Conservation (phyloP, 2,888 invertebrate species). For the Apamea monoglypha region DNA sequence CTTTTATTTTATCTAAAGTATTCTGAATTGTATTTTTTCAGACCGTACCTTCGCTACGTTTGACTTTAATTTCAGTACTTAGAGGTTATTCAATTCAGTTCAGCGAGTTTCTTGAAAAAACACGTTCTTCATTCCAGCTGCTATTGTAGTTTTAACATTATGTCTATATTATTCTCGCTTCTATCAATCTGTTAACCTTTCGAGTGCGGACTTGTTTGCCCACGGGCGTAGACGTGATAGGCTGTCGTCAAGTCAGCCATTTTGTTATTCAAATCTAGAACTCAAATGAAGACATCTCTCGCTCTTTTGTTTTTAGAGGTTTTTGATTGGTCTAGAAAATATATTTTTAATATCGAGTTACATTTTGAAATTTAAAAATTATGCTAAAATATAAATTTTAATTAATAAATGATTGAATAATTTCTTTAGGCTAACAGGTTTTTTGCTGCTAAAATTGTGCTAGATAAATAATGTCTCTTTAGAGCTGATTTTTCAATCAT, state of each 20-base stretch:
- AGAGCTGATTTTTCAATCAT: no score
- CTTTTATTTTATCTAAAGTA: constrained; percentile 38
- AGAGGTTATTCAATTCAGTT: constrained; percentile 8
- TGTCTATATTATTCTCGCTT: constrained; percentile 20
- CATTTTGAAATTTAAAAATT: not conserved
- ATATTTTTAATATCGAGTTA: not conserved
- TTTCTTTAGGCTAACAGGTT: not conserved
- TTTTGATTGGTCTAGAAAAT: constrained; percentile 5
- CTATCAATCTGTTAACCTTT: constrained; percentile 27
- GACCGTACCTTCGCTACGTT: constrained; percentile 8
- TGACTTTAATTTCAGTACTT: constrained; percentile 17
- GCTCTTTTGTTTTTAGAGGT: constrained; percentile 4
- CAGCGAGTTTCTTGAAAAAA: constrained; percentile 34
- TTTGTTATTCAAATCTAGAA: constrained; percentile 42
- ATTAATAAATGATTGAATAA: not conserved
- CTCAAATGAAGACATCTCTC: constrained; percentile 27
- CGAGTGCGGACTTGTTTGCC: constrained; percentile 16
- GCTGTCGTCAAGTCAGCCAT: constrained; percentile 8
- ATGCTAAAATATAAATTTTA: not conserved
- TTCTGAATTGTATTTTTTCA: constrained; percentile 28
- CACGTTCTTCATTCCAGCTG: constrained; percentile 14
- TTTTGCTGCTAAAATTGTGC: not conserved
- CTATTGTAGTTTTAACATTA: constrained; percentile 31
- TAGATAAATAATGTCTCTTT: not conserved
- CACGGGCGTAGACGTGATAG: constrained; percentile 5